phyloP scores from a whole-genome alignment of 2,888 invertebrate species.

The Molanna angustata region DNA sequence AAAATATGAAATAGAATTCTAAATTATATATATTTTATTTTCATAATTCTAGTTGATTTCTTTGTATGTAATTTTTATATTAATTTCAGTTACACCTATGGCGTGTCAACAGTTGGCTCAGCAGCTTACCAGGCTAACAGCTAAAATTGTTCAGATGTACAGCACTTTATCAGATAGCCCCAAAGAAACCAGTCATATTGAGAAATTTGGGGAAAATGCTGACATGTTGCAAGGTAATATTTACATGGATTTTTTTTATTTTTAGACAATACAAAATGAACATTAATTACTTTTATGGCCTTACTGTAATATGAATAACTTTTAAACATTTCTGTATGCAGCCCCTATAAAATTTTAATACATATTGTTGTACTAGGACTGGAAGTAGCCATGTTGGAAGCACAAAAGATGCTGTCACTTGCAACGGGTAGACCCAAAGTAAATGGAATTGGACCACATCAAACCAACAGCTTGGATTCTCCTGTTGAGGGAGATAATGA shows the following conservation, averaged over 20 bases:
- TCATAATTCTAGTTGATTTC: not conserved
- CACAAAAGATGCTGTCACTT: slow-evolving; percentile 56
- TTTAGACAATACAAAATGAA: too few relatives aligned
- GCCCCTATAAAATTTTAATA: too few relatives aligned
- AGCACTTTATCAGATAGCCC: slow-evolving; percentile 58
- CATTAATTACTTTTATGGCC: too few relatives aligned
- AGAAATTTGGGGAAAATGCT: slow-evolving; percentile 39
- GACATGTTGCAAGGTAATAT: slow-evolving; percentile 47
- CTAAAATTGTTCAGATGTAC: slow-evolving; percentile 69
- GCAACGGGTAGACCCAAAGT: slow-evolving; percentile 40
- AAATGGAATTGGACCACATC: slow-evolving; percentile 17
- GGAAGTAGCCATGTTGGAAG: slow-evolving; percentile 57
- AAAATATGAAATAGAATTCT: too few relatives aligned
- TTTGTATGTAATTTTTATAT: not conserved
- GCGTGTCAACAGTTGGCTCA: slow-evolving; percentile 52
- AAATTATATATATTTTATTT: not conserved
- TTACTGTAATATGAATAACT: too few relatives aligned
- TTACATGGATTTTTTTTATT: too few relatives aligned
- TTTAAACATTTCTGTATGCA: too few relatives aligned
- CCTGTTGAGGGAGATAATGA: slow-evolving; percentile 16
- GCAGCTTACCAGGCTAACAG: slow-evolving; percentile 64
- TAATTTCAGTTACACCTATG: slow-evolving; percentile 48
- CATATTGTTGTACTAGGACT: slow-evolving; percentile 46
- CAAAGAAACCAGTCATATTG: slow-evolving; percentile 37
- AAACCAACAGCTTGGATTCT: slow-evolving; percentile 38